phyloP scores from a whole-genome alignment of 2,888 invertebrate genomes.

The Chymomyza amoena region DNA sequence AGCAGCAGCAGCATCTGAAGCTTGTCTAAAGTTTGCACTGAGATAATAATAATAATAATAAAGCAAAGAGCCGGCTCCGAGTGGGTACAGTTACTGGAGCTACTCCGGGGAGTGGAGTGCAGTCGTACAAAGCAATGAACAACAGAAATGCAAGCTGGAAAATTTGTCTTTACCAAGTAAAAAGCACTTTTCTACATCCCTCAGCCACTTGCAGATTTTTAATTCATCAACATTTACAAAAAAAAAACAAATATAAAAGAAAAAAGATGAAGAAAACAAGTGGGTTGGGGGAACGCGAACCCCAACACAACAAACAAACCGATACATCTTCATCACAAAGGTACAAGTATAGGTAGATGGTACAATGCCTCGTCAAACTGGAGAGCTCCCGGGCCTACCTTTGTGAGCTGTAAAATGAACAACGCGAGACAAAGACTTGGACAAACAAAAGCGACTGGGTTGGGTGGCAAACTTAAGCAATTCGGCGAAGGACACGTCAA shows the following conservation, averaged over 20 bases:
- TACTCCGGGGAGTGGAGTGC: background rate
- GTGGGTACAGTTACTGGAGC: background rate
- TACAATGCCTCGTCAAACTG: background rate
- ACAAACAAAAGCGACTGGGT: background rate
- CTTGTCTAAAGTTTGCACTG: background rate
- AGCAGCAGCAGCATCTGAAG: constrained; percentile 11
- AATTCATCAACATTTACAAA: constrained; percentile 3
- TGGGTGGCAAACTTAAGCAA: background rate
- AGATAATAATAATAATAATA: background rate
- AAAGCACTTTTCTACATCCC: background rate
- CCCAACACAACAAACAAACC: background rate
- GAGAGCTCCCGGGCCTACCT: background rate
- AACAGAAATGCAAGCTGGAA: background rate
- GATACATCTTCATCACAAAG: constrained; percentile 7
- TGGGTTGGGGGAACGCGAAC: background rate
- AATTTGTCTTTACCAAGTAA: background rate
- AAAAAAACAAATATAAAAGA: background rate
- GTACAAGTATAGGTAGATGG: background rate
- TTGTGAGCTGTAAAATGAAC: constrained; percentile 3
- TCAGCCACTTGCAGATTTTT: background rate
- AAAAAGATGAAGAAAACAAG: background rate
- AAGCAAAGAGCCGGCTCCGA: background rate
- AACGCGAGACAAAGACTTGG: background rate
- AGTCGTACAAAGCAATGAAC: background rate
- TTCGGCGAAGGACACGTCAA: constrained; percentile 42